Conservation (phyloP, 2,797 vertebrate genomes). For the Varecia variegata region DNA sequence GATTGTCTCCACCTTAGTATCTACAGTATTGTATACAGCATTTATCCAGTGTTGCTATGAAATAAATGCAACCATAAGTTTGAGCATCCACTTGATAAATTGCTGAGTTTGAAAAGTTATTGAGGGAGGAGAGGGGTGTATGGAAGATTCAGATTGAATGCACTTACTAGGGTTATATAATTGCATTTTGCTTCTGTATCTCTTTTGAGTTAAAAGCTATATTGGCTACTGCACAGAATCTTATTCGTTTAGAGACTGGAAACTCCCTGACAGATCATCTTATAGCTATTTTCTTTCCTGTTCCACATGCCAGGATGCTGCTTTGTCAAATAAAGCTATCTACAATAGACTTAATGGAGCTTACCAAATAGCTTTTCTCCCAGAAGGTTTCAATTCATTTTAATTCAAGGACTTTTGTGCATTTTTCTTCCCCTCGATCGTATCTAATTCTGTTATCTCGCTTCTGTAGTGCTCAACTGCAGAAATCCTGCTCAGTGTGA, state of each 20-base stretch:
- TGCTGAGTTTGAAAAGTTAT: conserved; percentile 55
- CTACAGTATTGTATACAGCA: background rate
- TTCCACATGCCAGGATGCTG: conserved; percentile 73
- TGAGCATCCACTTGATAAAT: conserved; percentile 63
- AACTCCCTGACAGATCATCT: conserved; percentile 76
- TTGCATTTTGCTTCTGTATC: conserved; percentile 72
- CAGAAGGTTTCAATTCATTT: conserved; percentile 79
- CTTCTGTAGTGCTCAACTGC: conserved; percentile 63
- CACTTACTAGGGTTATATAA: conserved; percentile 68
- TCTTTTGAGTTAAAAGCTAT: conserved; percentile 71
- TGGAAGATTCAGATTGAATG: conserved; percentile 63
- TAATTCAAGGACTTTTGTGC: conserved; percentile 77
- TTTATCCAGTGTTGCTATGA: conserved; percentile 39
- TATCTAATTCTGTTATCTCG: conserved; percentile 75
- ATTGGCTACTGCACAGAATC: conserved; percentile 69
- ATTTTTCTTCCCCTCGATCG: conserved; percentile 70
- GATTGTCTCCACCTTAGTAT: conserved; percentile 15
- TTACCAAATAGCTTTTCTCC: conserved; percentile 79
- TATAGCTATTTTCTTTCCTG: conserved; percentile 78
- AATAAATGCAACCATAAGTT: conserved; percentile 44
- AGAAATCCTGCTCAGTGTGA: conserved; percentile 50
- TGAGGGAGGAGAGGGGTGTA: conserved; percentile 1
- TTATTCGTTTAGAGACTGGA: conserved; percentile 73
- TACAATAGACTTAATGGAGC: conserved; percentile 79
- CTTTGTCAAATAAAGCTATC: conserved; percentile 80